Conservation (phyloP, 2,797 vertebrate species). For the Emys orbicularis region DNA sequence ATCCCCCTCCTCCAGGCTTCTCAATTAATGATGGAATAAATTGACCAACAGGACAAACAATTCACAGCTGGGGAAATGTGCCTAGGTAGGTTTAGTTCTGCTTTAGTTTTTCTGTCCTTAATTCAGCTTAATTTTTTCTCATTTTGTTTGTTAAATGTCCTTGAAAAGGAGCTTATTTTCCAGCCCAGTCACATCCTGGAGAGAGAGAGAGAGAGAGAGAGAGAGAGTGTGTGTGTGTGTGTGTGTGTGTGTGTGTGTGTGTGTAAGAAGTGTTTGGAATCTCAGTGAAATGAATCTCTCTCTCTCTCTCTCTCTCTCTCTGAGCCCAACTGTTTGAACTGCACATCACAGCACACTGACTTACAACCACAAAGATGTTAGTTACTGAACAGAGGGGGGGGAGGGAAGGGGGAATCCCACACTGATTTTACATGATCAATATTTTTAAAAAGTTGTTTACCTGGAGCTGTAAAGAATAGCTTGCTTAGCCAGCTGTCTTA, state of each 20-base stretch:
- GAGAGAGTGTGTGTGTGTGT: neutral
- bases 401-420: neutral
- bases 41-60: neutral
- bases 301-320: neutral
- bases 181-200: neutral
- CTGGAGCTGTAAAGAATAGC: neutral
- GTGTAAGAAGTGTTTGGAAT: neutral
- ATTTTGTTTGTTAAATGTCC: neutral
- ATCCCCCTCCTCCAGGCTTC: neutral
- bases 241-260: neutral
- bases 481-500: neutral
- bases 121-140: neutral
- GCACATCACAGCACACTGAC: constrained; percentile 16
- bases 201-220: too few relatives aligned
- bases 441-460: constrained; percentile 45
- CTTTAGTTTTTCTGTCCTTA: neutral
- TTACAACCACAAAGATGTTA: constrained; percentile 16
- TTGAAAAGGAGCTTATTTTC: constrained; percentile 15
- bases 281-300: neutral
- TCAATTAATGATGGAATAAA: neutral
- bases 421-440: constrained; percentile 4
- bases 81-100: neutral
- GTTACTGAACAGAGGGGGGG: neutral
- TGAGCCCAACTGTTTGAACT: constrained; percentile 38
- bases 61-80: neutral